Conservation (phyloP, 30 jellyfish, hydroid and myxozoan genomes). For the Pseudorhiza aurosa region DNA sequence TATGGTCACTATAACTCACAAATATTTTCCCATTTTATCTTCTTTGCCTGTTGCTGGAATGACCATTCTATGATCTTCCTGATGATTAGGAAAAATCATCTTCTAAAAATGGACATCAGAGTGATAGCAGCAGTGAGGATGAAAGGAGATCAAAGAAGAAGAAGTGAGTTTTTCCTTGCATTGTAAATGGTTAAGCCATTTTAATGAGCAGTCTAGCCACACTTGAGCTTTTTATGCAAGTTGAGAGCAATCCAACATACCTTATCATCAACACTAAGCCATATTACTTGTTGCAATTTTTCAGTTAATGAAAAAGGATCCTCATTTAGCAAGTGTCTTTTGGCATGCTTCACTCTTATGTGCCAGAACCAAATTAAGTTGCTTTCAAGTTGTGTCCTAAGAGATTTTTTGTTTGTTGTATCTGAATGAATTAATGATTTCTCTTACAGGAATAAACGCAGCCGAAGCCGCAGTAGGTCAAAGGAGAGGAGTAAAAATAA, state of each 20-base stretch:
- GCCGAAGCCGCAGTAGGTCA: conserved; percentile 66
- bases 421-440: not conserved
- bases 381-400: no score
- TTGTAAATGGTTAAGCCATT: no score
- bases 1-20: not conserved
- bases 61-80: conserved; percentile 71
- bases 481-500: conserved; percentile 19
- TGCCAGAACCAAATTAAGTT: no score
- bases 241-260: no score
- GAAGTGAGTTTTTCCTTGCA: conserved; percentile 67
- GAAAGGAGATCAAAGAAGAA: conserved; percentile 67
- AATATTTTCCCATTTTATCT: conserved; percentile 27
- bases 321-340: no score
- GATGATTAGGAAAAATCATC: conserved; percentile 82
- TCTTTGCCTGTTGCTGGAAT: conserved; percentile 67
- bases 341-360: no score
- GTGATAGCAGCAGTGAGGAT: conserved; percentile 86
- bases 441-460: conserved; percentile 40
- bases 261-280: no score
- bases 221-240: no score
- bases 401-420: not conserved
- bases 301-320: no score
- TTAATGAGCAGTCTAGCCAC: no score
- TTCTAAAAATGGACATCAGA: conserved; percentile 72
- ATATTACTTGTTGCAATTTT: no score